A percentile compares a stretch with the other conserved stretches of the same genome.
phyloP scores from a whole-genome alignment of 2,797 vertebrate species.

The Ctenosaura bakeri region DNA sequence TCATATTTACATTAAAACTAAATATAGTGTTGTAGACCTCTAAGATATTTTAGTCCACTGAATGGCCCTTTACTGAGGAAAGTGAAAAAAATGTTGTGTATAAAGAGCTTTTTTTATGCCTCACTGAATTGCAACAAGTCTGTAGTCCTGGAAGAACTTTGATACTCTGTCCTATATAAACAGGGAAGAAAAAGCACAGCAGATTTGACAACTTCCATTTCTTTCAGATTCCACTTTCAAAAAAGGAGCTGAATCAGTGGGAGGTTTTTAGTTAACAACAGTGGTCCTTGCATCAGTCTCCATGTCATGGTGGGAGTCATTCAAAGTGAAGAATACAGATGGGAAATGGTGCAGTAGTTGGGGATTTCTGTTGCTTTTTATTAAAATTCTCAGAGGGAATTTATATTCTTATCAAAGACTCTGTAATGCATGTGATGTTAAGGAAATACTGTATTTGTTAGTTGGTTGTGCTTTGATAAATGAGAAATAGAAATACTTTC shows the following conservation, averaged over 20 bases:
- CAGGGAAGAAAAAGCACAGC: not conserved
- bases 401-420: not conserved
- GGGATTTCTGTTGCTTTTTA: constrained; percentile 13
- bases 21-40: constrained; percentile 29
- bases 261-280: not conserved
- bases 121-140: constrained; percentile 2
- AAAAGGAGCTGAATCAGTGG: not conserved
- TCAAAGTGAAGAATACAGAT: constrained; percentile 9
- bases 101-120: not conserved
- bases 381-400: constrained; percentile 21
- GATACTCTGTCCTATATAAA: not conserved
- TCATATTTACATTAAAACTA: constrained; percentile 40
- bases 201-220: not conserved
- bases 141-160: constrained; percentile 7
- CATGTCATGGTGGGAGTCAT: constrained; percentile 8
- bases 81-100: not conserved
- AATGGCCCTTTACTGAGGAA: constrained; percentile 40
- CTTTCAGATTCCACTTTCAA: not conserved
- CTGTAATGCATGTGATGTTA: constrained; percentile 3
- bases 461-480: constrained; percentile 6
- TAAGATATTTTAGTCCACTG: constrained; percentile 29
- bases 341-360: constrained; percentile 7
- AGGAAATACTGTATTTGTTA: constrained; percentile 21
- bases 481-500: not conserved
- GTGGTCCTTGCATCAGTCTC: not conserved